Base-by-base conservation (phyloP, 2,797 vertebrate genomes). In the Delichon dasypus region DNA sequence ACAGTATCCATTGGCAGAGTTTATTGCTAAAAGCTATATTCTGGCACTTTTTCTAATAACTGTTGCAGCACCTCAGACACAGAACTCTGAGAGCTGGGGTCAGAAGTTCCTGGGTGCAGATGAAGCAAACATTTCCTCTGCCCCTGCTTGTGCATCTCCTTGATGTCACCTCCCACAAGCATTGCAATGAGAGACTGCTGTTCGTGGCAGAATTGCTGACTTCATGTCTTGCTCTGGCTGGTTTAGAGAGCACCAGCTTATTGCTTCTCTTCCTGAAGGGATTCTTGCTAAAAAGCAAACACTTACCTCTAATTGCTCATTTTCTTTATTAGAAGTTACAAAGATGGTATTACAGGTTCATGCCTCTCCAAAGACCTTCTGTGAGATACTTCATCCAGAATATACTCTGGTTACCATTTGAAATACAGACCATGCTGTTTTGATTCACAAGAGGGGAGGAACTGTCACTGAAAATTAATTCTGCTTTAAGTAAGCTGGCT, bases 401-500 rank as follows among this genome's bases (percentile, higher is more conserved):
- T 36, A 77, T 47, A 61, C 68, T 68, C 45, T 55, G 54, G 53
- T 85, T 96, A 66, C 71, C 42, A 51, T 95, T 36, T 87, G 77
- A 95, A 92, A 82, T 58, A 90, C 60, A 79, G 45, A 76, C 53
- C 32, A 30, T 25, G 36, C 40, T 89, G 71, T 74, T 93, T 85
- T 3, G 4, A 93, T 81, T 79, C 86, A 81, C 64, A 45, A 80
- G 86, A 90, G 71, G 89, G 32, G 38, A 89, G 19, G 5, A 91
- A 58, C 57, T 67, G 81, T 74, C 91, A 94, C 40, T 71, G 81
- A 87, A 82, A 93, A 95, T 89, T 82, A 96, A 82, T 74, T 94
- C 68, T 79, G 60, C 71, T 76, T 85, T 87, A 91, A 93, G 84
- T 38, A 95, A 74, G 55, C 60, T 79, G 77, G 74, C 40, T 76